Evolutionary conservation across 2,113 vertebrate species (phyloP).

Genomic region (Piaya cayana): DNA sequence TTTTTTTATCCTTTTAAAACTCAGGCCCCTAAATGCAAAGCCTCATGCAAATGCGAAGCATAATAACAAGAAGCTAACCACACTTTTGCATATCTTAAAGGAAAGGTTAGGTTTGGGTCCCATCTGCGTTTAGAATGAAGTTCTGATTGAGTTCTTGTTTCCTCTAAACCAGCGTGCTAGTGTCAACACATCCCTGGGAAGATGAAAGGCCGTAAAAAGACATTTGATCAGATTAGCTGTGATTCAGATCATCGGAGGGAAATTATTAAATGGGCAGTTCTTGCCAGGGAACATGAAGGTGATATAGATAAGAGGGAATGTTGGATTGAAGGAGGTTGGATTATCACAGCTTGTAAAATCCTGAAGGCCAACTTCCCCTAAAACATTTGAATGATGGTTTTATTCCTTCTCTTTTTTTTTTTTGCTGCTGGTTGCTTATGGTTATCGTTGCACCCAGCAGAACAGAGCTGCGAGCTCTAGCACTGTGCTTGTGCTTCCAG

Average conservation of each 20-base stretch:
- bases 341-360: background rate
- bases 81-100: constrained; percentile 61
- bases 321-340: background rate
- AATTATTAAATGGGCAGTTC: constrained; percentile 63
- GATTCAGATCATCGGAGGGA: constrained; percentile 65
- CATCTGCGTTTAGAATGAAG: constrained; percentile 43
- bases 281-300: constrained; percentile 49
- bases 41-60: constrained; percentile 9
- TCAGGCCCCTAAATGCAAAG: constrained; percentile 52
- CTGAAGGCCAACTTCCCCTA: constrained; percentile 18
- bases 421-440: background rate
- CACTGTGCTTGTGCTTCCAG: accelerated
- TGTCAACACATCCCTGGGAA: constrained; percentile 64
- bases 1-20: constrained; percentile 37
- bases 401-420: accelerated
- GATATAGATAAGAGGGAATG: constrained; percentile 36
- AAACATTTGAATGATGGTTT: background rate
- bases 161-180: constrained; percentile 59
- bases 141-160: constrained; percentile 67
- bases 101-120: constrained; percentile 66
- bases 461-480: background rate
- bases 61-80: constrained; percentile 57
- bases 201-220: constrained; percentile 62
- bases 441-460: accelerated
- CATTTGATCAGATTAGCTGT: constrained; percentile 66